Evolutionary conservation across 2,888 invertebrate species (phyloP).

Genomic region (Pristionchus japonicus): DNA sequence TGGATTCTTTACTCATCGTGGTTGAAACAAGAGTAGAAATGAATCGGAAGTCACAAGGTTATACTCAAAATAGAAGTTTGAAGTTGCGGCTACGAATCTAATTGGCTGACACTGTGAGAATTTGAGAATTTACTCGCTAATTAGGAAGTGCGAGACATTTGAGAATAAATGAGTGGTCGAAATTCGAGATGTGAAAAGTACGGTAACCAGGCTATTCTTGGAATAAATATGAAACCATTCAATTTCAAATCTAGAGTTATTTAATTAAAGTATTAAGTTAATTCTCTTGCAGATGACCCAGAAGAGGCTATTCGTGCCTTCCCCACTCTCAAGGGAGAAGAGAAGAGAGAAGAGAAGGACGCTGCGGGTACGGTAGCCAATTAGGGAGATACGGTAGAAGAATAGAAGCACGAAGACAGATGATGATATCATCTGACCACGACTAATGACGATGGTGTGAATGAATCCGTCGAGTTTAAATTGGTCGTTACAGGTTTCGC

Average conservation of each 20-base stretch:
- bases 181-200: background rate
- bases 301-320: slow-evolving; percentile 3
- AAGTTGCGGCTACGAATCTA: background rate
- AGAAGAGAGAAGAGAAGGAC: background rate
- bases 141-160: background rate
- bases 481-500: background rate
- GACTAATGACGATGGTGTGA: background rate
- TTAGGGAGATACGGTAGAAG: background rate
- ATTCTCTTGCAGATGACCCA: background rate
- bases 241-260: background rate
- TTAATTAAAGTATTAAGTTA: background rate
- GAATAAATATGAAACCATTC: background rate
- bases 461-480: background rate
- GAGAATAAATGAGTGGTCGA: background rate
- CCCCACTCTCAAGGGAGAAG: background rate
- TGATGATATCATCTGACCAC: background rate
- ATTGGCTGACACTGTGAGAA: background rate
- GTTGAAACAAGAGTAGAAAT: background rate
- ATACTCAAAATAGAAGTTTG: background rate
- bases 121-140: background rate
- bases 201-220: background rate
- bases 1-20: background rate
- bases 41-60: background rate
- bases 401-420: background rate
- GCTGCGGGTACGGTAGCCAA: background rate